Evolutionary conservation across 2,797 vertebrate genomes (phyloP), one percentile per base, ranked within the genome.

Genomic region (Cossypha dichroa): DNA sequence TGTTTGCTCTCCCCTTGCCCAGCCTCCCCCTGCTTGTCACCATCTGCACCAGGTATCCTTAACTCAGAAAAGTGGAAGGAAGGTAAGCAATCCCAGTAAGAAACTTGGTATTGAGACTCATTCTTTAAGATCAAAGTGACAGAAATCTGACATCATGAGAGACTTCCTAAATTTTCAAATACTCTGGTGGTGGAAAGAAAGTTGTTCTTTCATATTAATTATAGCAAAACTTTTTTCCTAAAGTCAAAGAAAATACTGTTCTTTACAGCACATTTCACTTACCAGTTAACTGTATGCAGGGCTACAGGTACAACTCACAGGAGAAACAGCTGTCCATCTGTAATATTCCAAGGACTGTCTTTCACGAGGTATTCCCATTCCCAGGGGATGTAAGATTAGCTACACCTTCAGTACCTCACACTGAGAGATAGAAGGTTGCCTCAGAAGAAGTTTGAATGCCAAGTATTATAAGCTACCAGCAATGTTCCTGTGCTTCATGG

Each of bases 401-500:
- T 91, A n/a, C 48, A 67, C 59, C 81, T 70, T 85, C 64, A 74
- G 84, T 60, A 59, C 56, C 28, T 74, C 68, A 31, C 81, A 63
- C 34, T 28, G 33, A 81, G n/a, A 49, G 20, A 80, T 0, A 72
- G 73, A 49, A 63, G 52, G 21, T 87, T 85, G 85, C 59, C 79
- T 90, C 83, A 76, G 41, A 83, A 93, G n/a, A 84, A 78, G 72
- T 48, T 43, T 59, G 83, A 94, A 80, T 73, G 51, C 60, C 59
- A 59, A 48, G 29, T 52, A 38, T 79, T 75, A 11, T 21, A 91
- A 95, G 36, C 68, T 60, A 1, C 48, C 88, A 90, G 66, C 96
- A 91, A 85, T 96, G 74, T 46, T 90, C 94, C 72, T 88, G 56
- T 95, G 91, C 97, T 97, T 96, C 93, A 90, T 51, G 40, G 8